phyloP scores from a whole-genome alignment of 2,888 invertebrate genomes.

The Bombyx huttoni region DNA sequence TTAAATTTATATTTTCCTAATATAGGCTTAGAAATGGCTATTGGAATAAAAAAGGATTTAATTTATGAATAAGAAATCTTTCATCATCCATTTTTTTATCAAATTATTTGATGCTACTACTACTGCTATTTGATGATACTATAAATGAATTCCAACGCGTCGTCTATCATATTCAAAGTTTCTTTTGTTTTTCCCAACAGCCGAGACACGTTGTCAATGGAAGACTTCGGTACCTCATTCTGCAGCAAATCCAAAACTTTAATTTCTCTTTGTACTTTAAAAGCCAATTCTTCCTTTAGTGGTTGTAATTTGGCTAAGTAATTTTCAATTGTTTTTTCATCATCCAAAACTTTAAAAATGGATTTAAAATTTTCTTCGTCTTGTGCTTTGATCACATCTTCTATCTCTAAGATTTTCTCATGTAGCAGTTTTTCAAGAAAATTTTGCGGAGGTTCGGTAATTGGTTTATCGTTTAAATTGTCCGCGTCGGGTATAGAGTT shows the following conservation, averaged over 20 bases:
- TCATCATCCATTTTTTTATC: not conserved
- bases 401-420: constrained; percentile 11
- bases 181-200: constrained; percentile 8
- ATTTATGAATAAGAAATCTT: too few relatives aligned
- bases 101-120: constrained; percentile 3
- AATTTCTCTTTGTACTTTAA: constrained; percentile 11
- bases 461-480: too few relatives aligned
- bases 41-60: too few relatives aligned
- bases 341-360: constrained; percentile 12
- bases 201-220: constrained; percentile 7
- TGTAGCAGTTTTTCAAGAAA: constrained; percentile 15
- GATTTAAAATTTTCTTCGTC: constrained; percentile 12
- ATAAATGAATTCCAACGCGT: constrained; percentile 5
- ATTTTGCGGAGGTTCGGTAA: constrained; percentile 2
- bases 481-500: too few relatives aligned
- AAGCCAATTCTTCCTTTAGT: constrained; percentile 13
- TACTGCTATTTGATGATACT: not conserved
- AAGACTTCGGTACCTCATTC: constrained; percentile 5
- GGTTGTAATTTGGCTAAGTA: constrained; percentile 13
- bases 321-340: constrained; percentile 8
- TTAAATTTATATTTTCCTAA: too few relatives aligned
- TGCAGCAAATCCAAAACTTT: constrained; percentile 10
- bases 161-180: constrained; percentile 8
- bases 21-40: too few relatives aligned
- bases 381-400: constrained; percentile 5